These are phyloP conservation scores for Drosophila nr. perissopoda DNA, from an alignment of 2,888 invertebrate genomes.

Conservation along the genomic window DNA sequence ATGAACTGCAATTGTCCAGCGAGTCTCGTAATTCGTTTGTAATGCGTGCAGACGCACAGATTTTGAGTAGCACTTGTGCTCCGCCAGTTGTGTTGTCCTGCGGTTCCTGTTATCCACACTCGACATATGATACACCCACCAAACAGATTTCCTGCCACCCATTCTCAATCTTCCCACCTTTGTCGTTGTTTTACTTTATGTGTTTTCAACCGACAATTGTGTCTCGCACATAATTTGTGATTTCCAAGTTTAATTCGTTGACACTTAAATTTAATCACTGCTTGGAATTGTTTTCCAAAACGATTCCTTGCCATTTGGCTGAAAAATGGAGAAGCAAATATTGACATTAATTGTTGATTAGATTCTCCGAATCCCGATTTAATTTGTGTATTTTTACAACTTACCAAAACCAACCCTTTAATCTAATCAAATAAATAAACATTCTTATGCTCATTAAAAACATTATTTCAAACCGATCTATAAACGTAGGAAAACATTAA, in stretches of 20 bases:
- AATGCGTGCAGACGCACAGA: slow-evolving; percentile 81
- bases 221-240: slow-evolving; percentile 71
- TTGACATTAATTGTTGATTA: background rate
- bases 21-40: slow-evolving; percentile 78
- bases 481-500: background rate
- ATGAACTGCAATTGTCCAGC: slow-evolving; percentile 82
- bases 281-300: slow-evolving; percentile 20
- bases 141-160: background rate
- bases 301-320: slow-evolving; percentile 29
- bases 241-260: slow-evolving; percentile 67
- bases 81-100: slow-evolving; percentile 22
- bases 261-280: slow-evolving; percentile 71
- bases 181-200: slow-evolving; percentile 66
- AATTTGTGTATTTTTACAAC: background rate
- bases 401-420: background rate
- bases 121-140: slow-evolving; percentile 5
- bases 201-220: slow-evolving; percentile 58
- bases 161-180: slow-evolving; percentile 16
- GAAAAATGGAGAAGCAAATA: slow-evolving; percentile 7
- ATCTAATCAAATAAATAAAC: background rate
- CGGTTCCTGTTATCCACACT: slow-evolving; percentile 30
- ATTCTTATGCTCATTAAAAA: background rate
- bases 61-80: slow-evolving; percentile 69
- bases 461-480: background rate
- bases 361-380: background rate